Conservation (phyloP, 1,140 invertebrate genomes). For the Macrotrachela quadricornifera region DNA sequence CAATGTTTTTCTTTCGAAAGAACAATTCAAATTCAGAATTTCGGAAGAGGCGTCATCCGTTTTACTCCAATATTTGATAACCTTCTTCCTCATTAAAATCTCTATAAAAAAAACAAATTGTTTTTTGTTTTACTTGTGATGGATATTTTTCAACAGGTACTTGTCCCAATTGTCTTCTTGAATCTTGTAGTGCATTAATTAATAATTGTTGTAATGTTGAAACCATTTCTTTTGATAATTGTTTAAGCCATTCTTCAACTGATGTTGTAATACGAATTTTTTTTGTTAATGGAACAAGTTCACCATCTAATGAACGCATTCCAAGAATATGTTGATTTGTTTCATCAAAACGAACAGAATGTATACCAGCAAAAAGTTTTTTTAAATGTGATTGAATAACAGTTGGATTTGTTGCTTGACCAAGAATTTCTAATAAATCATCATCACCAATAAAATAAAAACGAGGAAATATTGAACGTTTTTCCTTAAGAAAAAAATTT, state of each 20-base stretch:
- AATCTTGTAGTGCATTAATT: constrained; percentile 44
- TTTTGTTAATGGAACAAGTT: constrained; percentile 51
- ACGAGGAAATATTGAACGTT: constrained; percentile 69
- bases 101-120: no score
- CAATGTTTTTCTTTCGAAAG: no score
- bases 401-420: constrained; percentile 55
- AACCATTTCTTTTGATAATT: constrained; percentile 57
- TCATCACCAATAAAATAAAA: constrained; percentile 92
- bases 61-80: no score
- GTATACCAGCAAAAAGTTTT: constrained; percentile 77
- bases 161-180: constrained; percentile 14
- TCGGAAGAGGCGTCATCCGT: no score
- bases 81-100: no score
- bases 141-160: constrained; percentile 43
- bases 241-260: constrained; percentile 69
- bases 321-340: constrained; percentile 42
- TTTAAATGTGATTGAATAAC: constrained; percentile 77
- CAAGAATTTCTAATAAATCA: constrained; percentile 73
- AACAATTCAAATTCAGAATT: no score
- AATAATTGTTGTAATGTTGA: constrained; percentile 44
- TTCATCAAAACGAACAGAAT: constrained; percentile 47
- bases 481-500: constrained; percentile 45
- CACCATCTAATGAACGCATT: constrained; percentile 58
- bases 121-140: constrained; percentile 35
- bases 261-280: constrained; percentile 51